These are phyloP conservation scores for Drosophila rufa DNA, from an alignment of 1,140 invertebrate genomes.

Conservation along the genomic window DNA sequence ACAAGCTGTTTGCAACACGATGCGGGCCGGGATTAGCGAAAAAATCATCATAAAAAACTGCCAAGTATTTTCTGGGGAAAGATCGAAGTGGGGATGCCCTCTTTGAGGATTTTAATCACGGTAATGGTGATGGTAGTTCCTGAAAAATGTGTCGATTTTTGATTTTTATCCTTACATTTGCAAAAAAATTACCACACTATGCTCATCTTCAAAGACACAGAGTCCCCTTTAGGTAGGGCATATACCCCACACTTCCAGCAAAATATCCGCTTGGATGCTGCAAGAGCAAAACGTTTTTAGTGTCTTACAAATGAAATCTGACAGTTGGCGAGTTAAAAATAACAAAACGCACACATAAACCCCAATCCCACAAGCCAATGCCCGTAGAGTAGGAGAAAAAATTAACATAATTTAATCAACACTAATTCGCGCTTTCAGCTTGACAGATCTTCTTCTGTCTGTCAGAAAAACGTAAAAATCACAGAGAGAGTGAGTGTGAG, in stretches of 20 bases:
- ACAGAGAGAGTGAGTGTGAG: background rate
- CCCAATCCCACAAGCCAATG: slow-evolving; percentile 41
- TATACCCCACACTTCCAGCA: slow-evolving; percentile 18
- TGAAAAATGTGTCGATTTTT: too few relatives aligned
- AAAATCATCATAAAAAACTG: slow-evolving; percentile 64
- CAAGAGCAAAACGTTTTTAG: slow-evolving; percentile 77
- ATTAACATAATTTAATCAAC: slow-evolving; percentile 82
- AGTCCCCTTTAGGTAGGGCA: background rate
- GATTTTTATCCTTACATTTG: background rate
- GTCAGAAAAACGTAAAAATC: background rate
- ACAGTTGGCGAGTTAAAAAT: slow-evolving; percentile 76
- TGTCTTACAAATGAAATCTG: slow-evolving; percentile 79
- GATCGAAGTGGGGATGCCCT: background rate
- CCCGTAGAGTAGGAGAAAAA: slow-evolving; percentile 20
- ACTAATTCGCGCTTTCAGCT: slow-evolving; percentile 75
- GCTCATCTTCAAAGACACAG: background rate
- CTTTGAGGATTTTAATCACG: too few relatives aligned
- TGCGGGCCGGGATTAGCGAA: slow-evolving; percentile 67
- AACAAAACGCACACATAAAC: slow-evolving; percentile 56
- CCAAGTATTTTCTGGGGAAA: background rate
- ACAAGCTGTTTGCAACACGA: slow-evolving; percentile 83
- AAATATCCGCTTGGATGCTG: slow-evolving; percentile 46
- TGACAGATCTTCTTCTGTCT: slow-evolving; percentile 43
- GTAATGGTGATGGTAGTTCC: background rate
- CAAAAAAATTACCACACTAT: background rate